These are phyloP conservation scores for Galeopterus variegatus DNA, from an alignment of 2,113 vertebrate genomes.

Conservation along the genomic window DNA sequence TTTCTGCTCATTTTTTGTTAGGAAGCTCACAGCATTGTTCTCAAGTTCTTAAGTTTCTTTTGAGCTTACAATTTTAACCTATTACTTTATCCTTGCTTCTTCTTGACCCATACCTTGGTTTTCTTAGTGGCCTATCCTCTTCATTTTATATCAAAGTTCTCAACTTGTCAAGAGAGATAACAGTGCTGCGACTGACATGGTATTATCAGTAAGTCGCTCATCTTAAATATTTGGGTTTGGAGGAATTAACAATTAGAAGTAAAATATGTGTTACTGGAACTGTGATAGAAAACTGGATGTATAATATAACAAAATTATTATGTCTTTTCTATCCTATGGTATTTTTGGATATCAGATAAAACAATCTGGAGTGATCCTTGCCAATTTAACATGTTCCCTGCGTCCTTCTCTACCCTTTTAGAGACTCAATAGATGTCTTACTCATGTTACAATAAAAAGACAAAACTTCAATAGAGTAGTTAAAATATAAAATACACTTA, in stretches of 20 bases:
- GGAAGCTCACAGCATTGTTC: not conserved
- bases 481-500: conserved; percentile 17
- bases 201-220: not conserved
- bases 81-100: not conserved
- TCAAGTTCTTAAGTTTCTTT: not conserved
- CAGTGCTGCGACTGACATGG: not conserved
- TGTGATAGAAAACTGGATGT: not conserved
- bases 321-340: not conserved
- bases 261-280: not conserved
- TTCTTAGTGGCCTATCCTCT: not conserved
- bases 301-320: not conserved
- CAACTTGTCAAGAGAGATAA: not conserved
- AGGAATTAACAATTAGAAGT: not conserved
- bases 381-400: not conserved
- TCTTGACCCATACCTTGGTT: not conserved
- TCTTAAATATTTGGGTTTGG: conserved; percentile 11
- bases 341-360: not conserved
- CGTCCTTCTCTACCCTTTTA: not conserved
- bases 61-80: not conserved
- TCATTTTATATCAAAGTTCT: not conserved
- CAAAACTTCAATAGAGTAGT: not conserved
- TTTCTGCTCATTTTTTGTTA: conserved; percentile 14
- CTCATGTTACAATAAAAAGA: not conserved
- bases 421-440: not conserved
- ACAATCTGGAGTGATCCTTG: not conserved